A percentile compares a stretch with the other conserved stretches of the same genome.
phyloP scores from a whole-genome alignment of 2,888 invertebrate species.

The Pandemis cinnamomeana region DNA sequence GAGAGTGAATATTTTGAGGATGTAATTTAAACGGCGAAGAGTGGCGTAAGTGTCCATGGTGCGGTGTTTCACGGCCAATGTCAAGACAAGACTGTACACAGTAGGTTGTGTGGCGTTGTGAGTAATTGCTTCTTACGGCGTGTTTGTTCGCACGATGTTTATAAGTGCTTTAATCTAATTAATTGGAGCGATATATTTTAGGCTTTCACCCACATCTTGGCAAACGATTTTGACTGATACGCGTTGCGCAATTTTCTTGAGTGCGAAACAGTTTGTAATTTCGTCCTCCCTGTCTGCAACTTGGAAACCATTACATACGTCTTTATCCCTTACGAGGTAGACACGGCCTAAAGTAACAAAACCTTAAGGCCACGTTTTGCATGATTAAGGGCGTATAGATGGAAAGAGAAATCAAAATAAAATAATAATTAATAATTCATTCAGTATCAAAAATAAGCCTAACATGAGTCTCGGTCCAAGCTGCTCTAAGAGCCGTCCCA shows the following conservation, averaged over 20 bases:
- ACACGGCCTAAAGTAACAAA: too few species aligned
- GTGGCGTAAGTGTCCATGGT: slow-evolving; percentile 26
- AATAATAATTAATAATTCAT: too few species aligned
- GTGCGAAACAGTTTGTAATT: background rate
- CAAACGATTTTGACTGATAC: background rate
- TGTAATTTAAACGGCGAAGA: slow-evolving; percentile 3
- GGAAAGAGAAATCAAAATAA: too few species aligned
- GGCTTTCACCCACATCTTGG: background rate
- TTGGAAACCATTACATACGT: too few species aligned
- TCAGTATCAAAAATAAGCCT: too few species aligned
- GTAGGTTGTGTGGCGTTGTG: background rate
- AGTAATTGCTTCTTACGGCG: background rate
- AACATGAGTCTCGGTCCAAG: too few species aligned
- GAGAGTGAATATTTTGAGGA: slow-evolving; percentile 16
- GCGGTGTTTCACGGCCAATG: slow-evolving; percentile 2
- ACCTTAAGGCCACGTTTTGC: too few species aligned
- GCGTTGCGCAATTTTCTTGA: background rate
- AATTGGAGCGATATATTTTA: background rate
- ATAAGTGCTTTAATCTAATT: background rate
- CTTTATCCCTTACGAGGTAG: too few species aligned
- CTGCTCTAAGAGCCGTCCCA: too few species aligned
- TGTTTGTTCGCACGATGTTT: background rate
- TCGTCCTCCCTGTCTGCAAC: too few species aligned
- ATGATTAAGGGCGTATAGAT: too few species aligned
- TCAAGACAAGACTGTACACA: slow-evolving; percentile 5